These are phyloP conservation scores for Botia kubotai DNA, from an alignment of 2,797 vertebrate species.

Conservation along the genomic window DNA sequence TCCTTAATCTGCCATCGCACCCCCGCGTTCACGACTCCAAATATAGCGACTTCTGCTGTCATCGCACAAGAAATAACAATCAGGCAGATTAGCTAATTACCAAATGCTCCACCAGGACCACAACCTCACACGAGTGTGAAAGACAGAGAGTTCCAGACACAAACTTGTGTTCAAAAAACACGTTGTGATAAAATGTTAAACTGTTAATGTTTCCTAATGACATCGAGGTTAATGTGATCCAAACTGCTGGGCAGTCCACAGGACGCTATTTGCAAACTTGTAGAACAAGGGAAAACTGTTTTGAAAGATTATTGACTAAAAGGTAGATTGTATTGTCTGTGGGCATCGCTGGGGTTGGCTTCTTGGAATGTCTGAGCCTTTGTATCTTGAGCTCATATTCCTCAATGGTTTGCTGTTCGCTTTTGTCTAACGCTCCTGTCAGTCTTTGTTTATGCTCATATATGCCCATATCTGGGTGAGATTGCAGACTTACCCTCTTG, in stretches of 20 bases:
- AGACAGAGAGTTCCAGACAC: neutral
- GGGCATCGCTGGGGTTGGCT: too few species aligned
- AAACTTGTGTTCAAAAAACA: constrained; percentile 19
- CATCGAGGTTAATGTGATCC: neutral
- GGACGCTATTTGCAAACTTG: neutral
- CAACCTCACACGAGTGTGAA: constrained; percentile 20
- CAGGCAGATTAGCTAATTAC: constrained; percentile 56
- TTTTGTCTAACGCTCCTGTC: constrained; percentile 5
- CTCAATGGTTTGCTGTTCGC: constrained; percentile 21
- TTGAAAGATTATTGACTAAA: too few species aligned
- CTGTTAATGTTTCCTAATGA: constrained; percentile 23
- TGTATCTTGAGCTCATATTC: constrained; percentile 18
- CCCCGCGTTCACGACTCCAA: neutral
- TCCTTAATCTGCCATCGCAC: constrained; percentile 75
- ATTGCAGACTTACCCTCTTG: constrained; percentile 29
- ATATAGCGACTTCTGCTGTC: constrained; percentile 23
- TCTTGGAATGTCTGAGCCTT: constrained; percentile 15
- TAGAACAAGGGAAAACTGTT: too few species aligned
- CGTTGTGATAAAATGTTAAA: constrained; percentile 19
- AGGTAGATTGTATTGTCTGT: too few species aligned
- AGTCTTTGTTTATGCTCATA: constrained; percentile 15
- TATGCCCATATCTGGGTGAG: constrained; percentile 3
- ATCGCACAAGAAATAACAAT: constrained; percentile 49
- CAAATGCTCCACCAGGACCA: constrained; percentile 45
- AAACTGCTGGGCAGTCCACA: neutral